Conservation (phyloP, 2,113 vertebrate genomes). For the Pyrgilauda ruficollis region DNA sequence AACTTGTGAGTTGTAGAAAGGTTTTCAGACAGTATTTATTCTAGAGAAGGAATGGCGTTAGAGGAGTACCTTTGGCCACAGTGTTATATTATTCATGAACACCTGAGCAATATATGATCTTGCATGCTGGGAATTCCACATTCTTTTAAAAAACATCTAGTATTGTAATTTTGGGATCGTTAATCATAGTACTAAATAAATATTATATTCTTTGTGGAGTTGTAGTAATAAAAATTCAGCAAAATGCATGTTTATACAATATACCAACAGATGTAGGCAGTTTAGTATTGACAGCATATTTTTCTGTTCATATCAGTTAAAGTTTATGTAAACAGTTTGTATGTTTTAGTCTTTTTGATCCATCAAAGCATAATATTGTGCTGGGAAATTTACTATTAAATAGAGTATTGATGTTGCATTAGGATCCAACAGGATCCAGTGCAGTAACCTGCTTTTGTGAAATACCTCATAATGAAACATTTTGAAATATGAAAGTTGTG, state of each 20-base stretch:
- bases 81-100: background rate
- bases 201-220: background rate
- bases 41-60: background rate
- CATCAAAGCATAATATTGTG: background rate
- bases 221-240: background rate
- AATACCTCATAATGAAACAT: background rate
- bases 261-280: background rate
- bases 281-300: background rate
- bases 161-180: background rate
- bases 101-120: background rate
- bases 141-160: background rate
- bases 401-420: background rate
- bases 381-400: background rate
- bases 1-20: background rate
- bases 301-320: background rate
- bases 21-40: background rate
- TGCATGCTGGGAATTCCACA: background rate
- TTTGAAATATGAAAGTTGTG: background rate
- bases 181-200: background rate
- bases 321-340: background rate
- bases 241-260: background rate
- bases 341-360: background rate
- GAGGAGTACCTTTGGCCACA: background rate
- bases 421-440: background rate
- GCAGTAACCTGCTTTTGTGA: background rate